Base-by-base conservation (phyloP, 2,888 invertebrate genomes). In the Patella depressa region DNA sequence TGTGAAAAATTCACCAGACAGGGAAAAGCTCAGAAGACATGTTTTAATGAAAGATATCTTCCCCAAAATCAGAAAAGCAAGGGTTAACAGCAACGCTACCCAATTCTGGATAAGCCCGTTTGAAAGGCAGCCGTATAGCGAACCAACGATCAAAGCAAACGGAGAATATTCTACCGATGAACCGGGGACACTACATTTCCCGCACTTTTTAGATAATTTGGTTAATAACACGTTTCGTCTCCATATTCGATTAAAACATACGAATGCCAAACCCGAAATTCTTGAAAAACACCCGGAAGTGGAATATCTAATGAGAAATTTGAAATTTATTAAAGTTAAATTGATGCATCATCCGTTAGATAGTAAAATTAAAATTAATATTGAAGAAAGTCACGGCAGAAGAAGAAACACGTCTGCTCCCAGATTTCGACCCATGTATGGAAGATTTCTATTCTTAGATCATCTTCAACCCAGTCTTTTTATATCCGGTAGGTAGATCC, bases 361-460 rank as follows among this genome's bases (percentile, higher is more conserved):
- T n/a, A 34, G 71, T n/a, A 65, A 57, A 53, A 74, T 78, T 54
- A 19, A 73, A 53, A 71, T 78, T 7, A 19, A 54, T 3, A 17
- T 78, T 12, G 78, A 78, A 53, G 78, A 78, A 54, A 78, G 73
- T 70, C 78, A 78, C 54, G 53, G 78, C 7, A 71, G 70, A 24
- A 74, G 70, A 73, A 65, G 74, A 15, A 71, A 45, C 72, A 71
- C 59, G 24, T 19, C 17, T n/a, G 17, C n/a, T 15, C 24, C 55
- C n/a, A 14, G 73, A 54, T 71, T 72, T 34, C 53, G 76, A 54
- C 71, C 71, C 12, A 76, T 76, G 76, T 76, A 76, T 45, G 55
- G 53, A 9, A 71, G 55, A 54, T 53, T 72, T 9, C 45, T 76
- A 24, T 72, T 76, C 5, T 34, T 72, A 19, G 57, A 76, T 53